Percentiles rank a stretch among this genome's conserved stretches.
Conservation (phyloP, 2,113 vertebrate species). For the Cavia porcellus region DNA sequence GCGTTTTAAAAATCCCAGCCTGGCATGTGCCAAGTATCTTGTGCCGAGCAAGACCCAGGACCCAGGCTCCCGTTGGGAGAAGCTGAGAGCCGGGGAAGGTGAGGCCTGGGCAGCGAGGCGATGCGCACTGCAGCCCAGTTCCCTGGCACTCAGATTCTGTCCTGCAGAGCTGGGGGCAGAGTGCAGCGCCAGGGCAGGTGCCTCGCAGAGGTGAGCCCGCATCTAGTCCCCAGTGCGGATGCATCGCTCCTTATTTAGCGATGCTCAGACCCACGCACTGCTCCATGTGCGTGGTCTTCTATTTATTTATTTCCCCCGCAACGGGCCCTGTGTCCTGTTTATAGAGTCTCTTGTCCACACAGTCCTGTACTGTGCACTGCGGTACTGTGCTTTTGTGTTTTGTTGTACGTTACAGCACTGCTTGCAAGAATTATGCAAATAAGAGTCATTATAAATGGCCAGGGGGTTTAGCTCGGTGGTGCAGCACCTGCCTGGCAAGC, state of each 20-base stretch:
- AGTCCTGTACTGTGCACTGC: background rate
- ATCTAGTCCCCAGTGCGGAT: background rate
- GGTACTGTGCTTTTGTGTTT: background rate
- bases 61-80: background rate
- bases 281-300: background rate
- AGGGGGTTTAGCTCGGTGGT: too few species aligned
- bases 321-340: background rate
- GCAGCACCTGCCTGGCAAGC: too few species aligned
- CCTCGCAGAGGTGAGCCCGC: background rate
- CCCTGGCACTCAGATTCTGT: background rate
- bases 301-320: too few species aligned
- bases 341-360: background rate
- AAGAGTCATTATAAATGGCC: background rate
- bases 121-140: background rate
- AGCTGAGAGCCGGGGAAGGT: background rate
- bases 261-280: background rate
- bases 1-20: background rate
- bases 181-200: fast-evolving
- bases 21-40: fast-evolving
- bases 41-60: background rate
- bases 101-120: background rate
- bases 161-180: background rate
- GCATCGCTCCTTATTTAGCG: background rate
- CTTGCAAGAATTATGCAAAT: background rate
- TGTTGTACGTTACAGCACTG: background rate